phyloP scores from a whole-genome alignment of 2,113 vertebrate genomes.

The Lonchura striata region DNA sequence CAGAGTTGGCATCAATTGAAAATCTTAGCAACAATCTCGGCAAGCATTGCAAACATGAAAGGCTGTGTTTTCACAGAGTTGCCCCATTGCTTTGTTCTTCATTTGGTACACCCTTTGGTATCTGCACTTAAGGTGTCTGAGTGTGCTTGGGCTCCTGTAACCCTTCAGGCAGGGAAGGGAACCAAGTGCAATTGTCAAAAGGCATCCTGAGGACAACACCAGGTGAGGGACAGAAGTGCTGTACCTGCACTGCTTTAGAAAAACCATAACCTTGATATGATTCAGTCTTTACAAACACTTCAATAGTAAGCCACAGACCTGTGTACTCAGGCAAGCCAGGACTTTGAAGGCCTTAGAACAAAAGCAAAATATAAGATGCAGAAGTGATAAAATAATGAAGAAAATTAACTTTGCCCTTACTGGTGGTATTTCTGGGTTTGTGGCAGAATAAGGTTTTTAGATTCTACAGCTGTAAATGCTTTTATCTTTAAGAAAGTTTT shows the following conservation, averaged over 20 bases:
- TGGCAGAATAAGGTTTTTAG: background rate
- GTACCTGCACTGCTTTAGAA: background rate
- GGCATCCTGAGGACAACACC: background rate
- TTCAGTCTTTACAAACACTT: background rate
- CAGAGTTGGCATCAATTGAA: background rate
- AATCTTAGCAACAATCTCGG: background rate
- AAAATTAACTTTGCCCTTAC: background rate
- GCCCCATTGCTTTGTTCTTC: background rate
- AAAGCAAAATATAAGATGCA: background rate
- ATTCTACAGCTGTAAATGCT: background rate
- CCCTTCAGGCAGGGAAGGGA: background rate
- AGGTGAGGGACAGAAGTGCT: background rate
- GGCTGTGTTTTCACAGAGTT: background rate
- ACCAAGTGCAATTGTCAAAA: background rate
- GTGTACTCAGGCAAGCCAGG: background rate
- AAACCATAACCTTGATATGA: fast-evolving
- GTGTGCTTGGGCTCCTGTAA: background rate
- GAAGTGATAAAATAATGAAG: background rate
- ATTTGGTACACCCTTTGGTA: too few relatives aligned
- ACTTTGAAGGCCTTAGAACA: background rate
- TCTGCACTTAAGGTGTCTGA: background rate
- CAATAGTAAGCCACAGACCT: background rate
- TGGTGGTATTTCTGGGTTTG: background rate
- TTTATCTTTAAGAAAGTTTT: background rate
- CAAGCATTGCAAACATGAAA: background rate